These are phyloP conservation scores for Cheilosia variabilis DNA, from an alignment of 2,888 invertebrate genomes.

Conservation along the genomic window DNA sequence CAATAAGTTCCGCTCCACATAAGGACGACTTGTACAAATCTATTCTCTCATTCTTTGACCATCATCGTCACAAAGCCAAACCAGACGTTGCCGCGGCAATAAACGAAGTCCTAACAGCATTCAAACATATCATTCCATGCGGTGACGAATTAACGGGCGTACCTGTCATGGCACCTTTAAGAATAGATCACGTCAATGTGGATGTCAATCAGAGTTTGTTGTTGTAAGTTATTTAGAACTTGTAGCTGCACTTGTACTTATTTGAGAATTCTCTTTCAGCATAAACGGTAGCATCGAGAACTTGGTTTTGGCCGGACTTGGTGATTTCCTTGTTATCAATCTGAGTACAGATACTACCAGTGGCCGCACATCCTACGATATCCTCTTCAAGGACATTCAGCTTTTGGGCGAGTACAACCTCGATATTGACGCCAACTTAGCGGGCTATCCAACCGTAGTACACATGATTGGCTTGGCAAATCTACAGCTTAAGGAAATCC, in stretches of 20 bases:
- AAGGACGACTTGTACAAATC: background rate
- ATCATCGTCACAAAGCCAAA: background rate
- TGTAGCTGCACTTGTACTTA: background rate
- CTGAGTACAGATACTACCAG: constrained; percentile 71
- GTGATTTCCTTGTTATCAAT: constrained; percentile 75
- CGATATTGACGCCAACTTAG: constrained; percentile 30
- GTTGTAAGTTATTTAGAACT: background rate
- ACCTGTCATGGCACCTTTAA: constrained; percentile 77
- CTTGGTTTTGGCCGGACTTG: constrained; percentile 77
- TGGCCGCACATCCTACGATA: constrained; percentile 75
- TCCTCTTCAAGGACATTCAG: constrained; percentile 77
- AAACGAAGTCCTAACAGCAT: constrained; percentile 53
- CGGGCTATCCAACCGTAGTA: constrained; percentile 23
- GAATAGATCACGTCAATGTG: constrained; percentile 1
- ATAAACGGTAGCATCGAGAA: constrained; percentile 77
- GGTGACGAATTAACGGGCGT: constrained; percentile 77
- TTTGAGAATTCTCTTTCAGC: constrained; percentile 16
- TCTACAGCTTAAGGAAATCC: constrained; percentile 19
- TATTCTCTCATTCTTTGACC: background rate
- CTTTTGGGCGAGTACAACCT: constrained; percentile 71
- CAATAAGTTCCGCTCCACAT: constrained; percentile 10
- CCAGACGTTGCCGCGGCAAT: constrained; percentile 1
- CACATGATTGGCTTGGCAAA: constrained; percentile 34
- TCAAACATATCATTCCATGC: constrained; percentile 78
- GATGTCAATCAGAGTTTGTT: constrained; percentile 29